Percentiles rank a stretch among this genome's conserved stretches.
Evolutionary conservation across 2,888 invertebrate species (phyloP).

Genomic region (Lasioglossum villosulum): DNA sequence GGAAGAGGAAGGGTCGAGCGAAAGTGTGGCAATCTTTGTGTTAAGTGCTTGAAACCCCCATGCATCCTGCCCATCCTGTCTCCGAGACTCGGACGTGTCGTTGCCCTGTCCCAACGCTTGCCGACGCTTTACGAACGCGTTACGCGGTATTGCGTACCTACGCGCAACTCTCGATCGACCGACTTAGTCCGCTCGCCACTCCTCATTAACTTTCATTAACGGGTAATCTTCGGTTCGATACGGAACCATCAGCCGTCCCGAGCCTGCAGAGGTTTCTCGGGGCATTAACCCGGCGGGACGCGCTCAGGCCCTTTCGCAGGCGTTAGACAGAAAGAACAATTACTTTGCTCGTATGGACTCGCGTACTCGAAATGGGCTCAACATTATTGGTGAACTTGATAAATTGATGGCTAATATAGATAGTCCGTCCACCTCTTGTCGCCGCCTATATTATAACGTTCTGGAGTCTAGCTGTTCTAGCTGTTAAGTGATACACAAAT

Average conservation of each 20-base stretch:
- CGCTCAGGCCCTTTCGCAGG: conserved; percentile 1
- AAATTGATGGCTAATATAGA: too few relatives aligned
- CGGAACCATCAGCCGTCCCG: conserved; percentile 18
- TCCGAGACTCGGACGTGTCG: conserved; percentile 36
- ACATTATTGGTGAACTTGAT: too few relatives aligned
- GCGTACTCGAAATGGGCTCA: too few relatives aligned
- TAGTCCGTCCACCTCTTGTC: too few relatives aligned
- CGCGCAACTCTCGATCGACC: conserved; percentile 44
- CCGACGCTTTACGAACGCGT: not conserved
- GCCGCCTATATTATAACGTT: too few relatives aligned
- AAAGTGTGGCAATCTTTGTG: conserved; percentile 62
- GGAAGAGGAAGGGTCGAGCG: conserved; percentile 9
- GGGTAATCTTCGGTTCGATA: conserved; percentile 51
- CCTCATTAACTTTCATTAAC: conserved; percentile 48
- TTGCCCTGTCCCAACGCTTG: conserved; percentile 28
- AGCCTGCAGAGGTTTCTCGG: conserved; percentile 11
- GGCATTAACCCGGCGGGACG: not conserved
- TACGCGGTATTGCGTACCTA: conserved; percentile 6
- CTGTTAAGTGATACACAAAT: too few relatives aligned
- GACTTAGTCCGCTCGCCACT: conserved; percentile 45
- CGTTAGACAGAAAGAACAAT: too few relatives aligned
- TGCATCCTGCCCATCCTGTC: conserved; percentile 75
- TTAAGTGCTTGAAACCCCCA: conserved; percentile 74
- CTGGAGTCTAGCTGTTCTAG: too few relatives aligned
- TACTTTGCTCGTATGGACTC: too few relatives aligned